phyloP scores from a whole-genome alignment of 1,140 invertebrate species.

The Drosophila malerkotliana region DNA sequence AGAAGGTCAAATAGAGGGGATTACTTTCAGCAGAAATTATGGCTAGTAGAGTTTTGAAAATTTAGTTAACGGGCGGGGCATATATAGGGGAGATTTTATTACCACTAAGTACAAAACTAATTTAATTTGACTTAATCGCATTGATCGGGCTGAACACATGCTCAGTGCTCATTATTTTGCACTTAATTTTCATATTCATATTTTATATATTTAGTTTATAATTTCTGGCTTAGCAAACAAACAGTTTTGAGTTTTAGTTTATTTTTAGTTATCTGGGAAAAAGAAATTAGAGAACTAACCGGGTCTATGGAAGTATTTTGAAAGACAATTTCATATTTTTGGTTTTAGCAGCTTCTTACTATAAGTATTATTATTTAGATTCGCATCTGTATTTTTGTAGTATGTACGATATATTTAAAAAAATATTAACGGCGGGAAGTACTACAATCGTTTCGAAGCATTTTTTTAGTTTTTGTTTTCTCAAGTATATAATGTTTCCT shows the following conservation, averaged over 20 bases:
- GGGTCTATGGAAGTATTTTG: constrained; percentile 64
- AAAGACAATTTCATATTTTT: constrained; percentile 58
- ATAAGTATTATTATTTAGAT: constrained; percentile 39
- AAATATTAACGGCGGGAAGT: constrained; percentile 81
- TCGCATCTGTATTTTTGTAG: constrained; percentile 46
- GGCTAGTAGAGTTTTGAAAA: constrained; percentile 33
- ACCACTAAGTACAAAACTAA: constrained; percentile 55
- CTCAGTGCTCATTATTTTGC: constrained; percentile 4
- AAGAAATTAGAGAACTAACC: constrained; percentile 24
- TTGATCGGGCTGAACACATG: constrained; percentile 40
- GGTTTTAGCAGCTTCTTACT: constrained; percentile 27
- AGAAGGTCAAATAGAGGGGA: neutral
- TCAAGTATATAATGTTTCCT: constrained; percentile 32
- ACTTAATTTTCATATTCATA: constrained; percentile 6
- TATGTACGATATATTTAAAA: constrained; percentile 65
- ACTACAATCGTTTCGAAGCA: constrained; percentile 78
- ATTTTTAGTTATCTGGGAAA: constrained; percentile 19
- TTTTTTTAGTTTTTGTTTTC: constrained; percentile 12
- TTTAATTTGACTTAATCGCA: constrained; percentile 53
- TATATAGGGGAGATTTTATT: neutral
- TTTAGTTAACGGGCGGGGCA: constrained; percentile 18
- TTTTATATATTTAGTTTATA: constrained; percentile 2
- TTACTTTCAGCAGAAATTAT: constrained; percentile 34
- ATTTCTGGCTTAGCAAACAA: constrained; percentile 35
- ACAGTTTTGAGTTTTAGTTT: constrained; percentile 6